Percentiles rank a stretch among this genome's conserved stretches.
Evolutionary conservation across 2,888 invertebrate genomes (phyloP).

Genomic region (Cheilosia urbana): DNA sequence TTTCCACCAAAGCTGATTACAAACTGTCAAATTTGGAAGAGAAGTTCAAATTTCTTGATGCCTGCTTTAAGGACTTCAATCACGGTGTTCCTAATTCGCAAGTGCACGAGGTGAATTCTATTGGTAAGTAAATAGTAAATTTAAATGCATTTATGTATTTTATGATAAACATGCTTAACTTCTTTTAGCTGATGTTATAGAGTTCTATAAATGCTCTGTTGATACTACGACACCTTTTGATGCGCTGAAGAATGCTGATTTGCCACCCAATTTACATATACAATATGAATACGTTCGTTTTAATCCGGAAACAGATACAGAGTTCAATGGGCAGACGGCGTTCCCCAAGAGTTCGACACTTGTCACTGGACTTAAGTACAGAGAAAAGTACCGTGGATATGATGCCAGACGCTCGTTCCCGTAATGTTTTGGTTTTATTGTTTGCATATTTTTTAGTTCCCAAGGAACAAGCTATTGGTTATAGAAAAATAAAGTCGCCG

Average conservation of each 20-base stretch:
- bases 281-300: slow-evolving; percentile 92
- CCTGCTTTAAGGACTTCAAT: slow-evolving; percentile 89
- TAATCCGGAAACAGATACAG: slow-evolving; percentile 90
- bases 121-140: slow-evolving; percentile 85
- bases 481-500: slow-evolving; percentile 21
- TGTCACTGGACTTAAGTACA: slow-evolving; percentile 92
- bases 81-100: slow-evolving; percentile 93
- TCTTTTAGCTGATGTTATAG: slow-evolving; percentile 87
- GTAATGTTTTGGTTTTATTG: slow-evolving; percentile 77
- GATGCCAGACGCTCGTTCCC: slow-evolving; percentile 87
- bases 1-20: slow-evolving; percentile 83
- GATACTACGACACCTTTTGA: slow-evolving; percentile 90
- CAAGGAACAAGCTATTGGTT: slow-evolving; percentile 15
- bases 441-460: neutral
- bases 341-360: slow-evolving; percentile 93
- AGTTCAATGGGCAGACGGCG: slow-evolving; percentile 91
- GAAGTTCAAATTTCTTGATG: slow-evolving; percentile 89
- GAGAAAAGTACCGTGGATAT: slow-evolving; percentile 91
- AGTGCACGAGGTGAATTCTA: slow-evolving; percentile 89
- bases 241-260: slow-evolving; percentile 87
- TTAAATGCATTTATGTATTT: neutral
- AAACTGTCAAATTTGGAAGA: slow-evolving; percentile 78
- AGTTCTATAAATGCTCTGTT: slow-evolving; percentile 90
- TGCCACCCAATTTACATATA: slow-evolving; percentile 95
- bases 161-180: neutral